Percentiles rank a stretch among this genome's conserved stretches.
These are phyloP conservation scores for Patella pellucida DNA, from an alignment of 2,888 invertebrate genomes.

Conservation along the genomic window DNA sequence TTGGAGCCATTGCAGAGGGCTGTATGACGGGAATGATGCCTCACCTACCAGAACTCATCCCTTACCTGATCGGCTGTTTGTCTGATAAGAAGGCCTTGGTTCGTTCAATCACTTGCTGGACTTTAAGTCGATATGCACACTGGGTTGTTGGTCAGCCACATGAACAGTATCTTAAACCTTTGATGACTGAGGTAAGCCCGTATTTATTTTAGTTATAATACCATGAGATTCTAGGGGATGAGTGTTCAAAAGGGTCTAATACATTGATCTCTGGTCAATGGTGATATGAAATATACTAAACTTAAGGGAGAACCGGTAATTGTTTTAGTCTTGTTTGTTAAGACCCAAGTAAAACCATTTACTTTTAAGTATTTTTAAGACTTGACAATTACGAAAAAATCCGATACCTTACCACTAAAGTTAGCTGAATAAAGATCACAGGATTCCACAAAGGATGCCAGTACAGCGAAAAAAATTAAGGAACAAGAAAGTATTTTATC, in stretches of 20 bases:
- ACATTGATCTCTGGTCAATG: no score
- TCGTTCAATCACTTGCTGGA: constrained; percentile 99
- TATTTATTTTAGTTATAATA: neutral
- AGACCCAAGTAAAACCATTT: no score
- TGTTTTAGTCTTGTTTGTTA: no score
- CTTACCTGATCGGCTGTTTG: constrained; percentile 92
- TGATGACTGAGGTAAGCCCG: constrained; percentile 86
- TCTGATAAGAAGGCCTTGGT: constrained; percentile 96
- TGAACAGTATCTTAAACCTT: constrained; percentile 91
- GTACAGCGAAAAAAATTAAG: no score
- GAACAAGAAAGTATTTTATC: no score
- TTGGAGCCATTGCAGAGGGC: constrained; percentile 90
- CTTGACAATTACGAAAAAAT: no score
- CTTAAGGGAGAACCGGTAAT: no score
- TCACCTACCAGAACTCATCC: constrained; percentile 95
- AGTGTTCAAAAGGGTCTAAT: neutral
- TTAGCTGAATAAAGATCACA: no score
- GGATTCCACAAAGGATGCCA: no score
- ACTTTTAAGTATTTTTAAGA: no score
- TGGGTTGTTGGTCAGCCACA: constrained; percentile 98
- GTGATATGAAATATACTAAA: no score
- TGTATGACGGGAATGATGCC: constrained; percentile 97
- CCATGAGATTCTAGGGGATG: neutral
- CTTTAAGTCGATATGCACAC: constrained; percentile 95
- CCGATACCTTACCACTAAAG: no score